Evolutionary conservation across 2,797 vertebrate genomes (phyloP).

Genomic region (Catostomus latipinnis): DNA sequence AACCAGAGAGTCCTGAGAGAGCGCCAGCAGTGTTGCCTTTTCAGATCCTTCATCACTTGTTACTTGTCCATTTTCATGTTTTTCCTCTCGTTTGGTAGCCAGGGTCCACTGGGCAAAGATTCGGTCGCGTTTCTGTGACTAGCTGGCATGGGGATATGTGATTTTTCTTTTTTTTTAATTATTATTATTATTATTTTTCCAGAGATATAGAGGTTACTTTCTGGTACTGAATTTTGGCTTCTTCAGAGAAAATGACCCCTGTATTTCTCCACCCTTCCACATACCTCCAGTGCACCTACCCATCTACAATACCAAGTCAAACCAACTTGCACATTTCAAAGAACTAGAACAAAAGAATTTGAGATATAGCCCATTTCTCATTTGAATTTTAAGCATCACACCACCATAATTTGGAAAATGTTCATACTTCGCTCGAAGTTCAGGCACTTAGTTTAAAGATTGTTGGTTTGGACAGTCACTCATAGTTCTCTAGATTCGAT

Average conservation of each 20-base stretch:
- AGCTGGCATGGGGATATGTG: constrained; percentile 41
- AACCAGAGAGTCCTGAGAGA: constrained; percentile 74
- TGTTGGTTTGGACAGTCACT: neutral
- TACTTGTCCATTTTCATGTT: constrained; percentile 75
- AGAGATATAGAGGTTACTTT: constrained; percentile 63
- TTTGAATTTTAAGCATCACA: constrained; percentile 67
- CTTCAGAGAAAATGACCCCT: constrained; percentile 58
- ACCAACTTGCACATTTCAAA: constrained; percentile 74
- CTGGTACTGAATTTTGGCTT: constrained; percentile 74
- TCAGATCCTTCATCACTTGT: constrained; percentile 80
- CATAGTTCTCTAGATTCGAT: neutral
- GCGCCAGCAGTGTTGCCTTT: constrained; percentile 86
- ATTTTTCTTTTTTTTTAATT: neutral
- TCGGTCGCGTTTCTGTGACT: constrained; percentile 59
- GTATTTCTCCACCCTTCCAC: constrained; percentile 56
- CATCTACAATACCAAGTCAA: constrained; percentile 79
- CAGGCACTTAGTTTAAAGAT: constrained; percentile 63
- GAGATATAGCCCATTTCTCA: constrained; percentile 58
- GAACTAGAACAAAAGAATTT: constrained; percentile 59
- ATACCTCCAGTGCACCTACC: constrained; percentile 60
- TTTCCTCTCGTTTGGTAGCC: constrained; percentile 72
- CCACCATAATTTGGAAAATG: constrained; percentile 61
- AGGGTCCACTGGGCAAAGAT: constrained; percentile 66
- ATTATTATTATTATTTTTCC: constrained; percentile 23
- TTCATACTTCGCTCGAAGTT: constrained; percentile 56